These are phyloP conservation scores for Lagopus leucura DNA, from an alignment of 2,113 vertebrate species.

Conservation along the genomic window DNA sequence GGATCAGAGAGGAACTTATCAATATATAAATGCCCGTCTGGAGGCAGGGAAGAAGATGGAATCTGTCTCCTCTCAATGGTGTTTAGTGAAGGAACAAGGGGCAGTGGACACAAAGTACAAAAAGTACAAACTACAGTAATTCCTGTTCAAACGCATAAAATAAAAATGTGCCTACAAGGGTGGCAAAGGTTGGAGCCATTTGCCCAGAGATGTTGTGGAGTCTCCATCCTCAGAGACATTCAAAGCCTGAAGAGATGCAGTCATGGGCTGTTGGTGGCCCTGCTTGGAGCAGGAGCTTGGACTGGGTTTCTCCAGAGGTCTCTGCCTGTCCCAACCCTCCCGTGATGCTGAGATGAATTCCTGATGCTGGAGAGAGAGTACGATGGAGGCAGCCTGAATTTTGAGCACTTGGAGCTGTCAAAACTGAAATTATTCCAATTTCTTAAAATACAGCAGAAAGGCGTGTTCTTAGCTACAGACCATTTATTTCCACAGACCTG, in stretches of 20 bases:
- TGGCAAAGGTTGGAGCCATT: not conserved
- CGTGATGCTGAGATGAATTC: not conserved
- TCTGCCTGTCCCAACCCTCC: not conserved
- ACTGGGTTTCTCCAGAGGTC: not conserved
- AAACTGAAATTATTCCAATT: conserved; percentile 19
- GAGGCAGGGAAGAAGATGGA: not conserved
- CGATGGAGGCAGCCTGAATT: not conserved
- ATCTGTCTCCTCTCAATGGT: not conserved
- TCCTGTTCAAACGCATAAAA: not conserved
- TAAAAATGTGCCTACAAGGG: not conserved
- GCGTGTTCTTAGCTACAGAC: not conserved
- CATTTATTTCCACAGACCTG: conserved; percentile 12
- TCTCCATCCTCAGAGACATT: too few relatives aligned
- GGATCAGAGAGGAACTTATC: not conserved
- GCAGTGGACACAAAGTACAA: rapidly evolving
- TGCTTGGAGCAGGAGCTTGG: not conserved
- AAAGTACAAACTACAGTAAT: rapidly evolving
- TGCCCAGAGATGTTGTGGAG: not conserved
- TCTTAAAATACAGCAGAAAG: not conserved
- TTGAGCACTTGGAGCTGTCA: not conserved
- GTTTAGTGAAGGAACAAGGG: not conserved
- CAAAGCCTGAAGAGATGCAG: rapidly evolving
- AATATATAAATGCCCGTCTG: too few relatives aligned
- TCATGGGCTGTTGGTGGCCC: not conserved
- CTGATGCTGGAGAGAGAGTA: rapidly evolving